Percentiles rank a stretch among this genome's conserved stretches.
Evolutionary conservation across 2,797 vertebrate species (phyloP).

Genomic region (Argya squamiceps): DNA sequence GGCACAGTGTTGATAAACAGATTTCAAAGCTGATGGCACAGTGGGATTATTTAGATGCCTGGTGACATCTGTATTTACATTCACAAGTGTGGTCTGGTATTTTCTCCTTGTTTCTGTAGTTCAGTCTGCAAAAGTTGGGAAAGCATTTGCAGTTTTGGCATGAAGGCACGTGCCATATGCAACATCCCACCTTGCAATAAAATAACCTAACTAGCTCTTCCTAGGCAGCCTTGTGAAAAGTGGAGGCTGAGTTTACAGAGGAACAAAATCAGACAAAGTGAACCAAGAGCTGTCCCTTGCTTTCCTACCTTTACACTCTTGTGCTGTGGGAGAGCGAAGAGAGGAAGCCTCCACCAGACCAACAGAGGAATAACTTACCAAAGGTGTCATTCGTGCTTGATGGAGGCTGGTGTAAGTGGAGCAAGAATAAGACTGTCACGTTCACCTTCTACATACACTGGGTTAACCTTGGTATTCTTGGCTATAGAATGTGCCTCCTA

Average conservation of each 20-base stretch:
- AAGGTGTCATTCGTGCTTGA: background rate
- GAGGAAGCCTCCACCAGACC: background rate
- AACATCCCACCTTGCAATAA: background rate
- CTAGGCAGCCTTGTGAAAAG: background rate
- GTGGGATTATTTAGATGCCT: background rate
- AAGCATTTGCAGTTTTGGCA: background rate
- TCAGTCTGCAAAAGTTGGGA: background rate
- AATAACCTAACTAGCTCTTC: background rate
- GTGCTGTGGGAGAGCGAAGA: background rate
- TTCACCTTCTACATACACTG: background rate
- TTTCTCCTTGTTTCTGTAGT: background rate
- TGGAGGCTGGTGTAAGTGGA: background rate
- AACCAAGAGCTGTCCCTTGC: background rate
- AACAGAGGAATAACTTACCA: background rate
- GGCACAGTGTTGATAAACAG: slow-evolving; percentile 3
- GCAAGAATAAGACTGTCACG: background rate
- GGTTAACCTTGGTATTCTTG: background rate
- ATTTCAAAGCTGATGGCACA: background rate
- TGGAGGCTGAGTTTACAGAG: background rate
- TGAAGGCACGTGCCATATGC: accelerated
- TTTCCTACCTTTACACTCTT: background rate
- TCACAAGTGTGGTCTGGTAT: background rate
- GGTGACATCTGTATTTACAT: background rate
- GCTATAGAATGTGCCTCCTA: background rate
- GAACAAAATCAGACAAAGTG: background rate